Evolutionary conservation across 2,797 vertebrate genomes (phyloP).

Genomic region (Carduelis carduelis): DNA sequence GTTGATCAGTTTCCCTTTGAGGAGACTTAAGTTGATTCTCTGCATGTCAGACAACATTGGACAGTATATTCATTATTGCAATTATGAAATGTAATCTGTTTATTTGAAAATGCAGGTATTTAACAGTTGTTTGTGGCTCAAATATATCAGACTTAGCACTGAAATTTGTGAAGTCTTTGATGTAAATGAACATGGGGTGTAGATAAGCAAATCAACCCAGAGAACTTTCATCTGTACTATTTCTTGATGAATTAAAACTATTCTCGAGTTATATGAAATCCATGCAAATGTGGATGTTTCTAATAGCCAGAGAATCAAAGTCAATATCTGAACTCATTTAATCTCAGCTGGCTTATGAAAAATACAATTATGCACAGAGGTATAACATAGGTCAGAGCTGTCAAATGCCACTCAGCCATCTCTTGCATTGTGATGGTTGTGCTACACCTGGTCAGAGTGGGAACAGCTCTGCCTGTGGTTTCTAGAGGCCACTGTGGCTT

Average conservation of each 20-base stretch:
- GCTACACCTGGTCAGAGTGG: accelerated
- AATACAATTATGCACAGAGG: not conserved
- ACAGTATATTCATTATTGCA: constrained; percentile 34
- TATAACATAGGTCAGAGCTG: not conserved
- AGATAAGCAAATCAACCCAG: not conserved
- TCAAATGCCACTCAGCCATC: not conserved
- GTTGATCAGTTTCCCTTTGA: constrained; percentile 28
- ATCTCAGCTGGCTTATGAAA: not conserved
- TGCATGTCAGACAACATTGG: constrained; percentile 1
- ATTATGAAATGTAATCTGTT: constrained; percentile 54
- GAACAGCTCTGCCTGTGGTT: not conserved
- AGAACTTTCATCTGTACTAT: constrained; percentile 8
- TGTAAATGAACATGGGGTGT: not conserved
- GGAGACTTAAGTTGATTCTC: constrained; percentile 27
- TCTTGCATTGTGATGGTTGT: not conserved
- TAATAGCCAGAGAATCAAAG: not conserved
- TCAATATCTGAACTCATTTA: not conserved
- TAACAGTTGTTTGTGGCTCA: constrained; percentile 24
- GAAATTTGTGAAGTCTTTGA: constrained; percentile 43
- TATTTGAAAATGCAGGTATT: constrained; percentile 31
- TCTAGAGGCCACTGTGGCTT: not conserved
- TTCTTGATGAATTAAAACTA: constrained; percentile 38
- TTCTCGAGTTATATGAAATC: not conserved
- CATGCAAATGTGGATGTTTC: not conserved
- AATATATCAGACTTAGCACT: constrained; percentile 23